phyloP scores from a whole-genome alignment of 1,140 invertebrate species.

The Pseudomyrmex cubaensis region DNA sequence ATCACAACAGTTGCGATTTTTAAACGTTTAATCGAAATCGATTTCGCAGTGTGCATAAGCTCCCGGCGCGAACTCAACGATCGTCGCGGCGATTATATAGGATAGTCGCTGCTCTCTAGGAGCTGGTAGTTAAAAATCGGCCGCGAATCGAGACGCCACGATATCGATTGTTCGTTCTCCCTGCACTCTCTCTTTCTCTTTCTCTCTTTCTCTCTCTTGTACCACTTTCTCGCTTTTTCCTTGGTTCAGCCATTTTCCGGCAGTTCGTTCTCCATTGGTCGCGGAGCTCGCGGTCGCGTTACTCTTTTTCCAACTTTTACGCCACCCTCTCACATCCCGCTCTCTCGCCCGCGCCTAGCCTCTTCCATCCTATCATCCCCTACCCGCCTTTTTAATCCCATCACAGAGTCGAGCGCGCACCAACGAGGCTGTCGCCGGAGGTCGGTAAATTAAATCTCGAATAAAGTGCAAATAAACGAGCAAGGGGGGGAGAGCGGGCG shows the following conservation, averaged over 20 bases:
- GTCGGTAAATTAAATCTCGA: constrained; percentile 85
- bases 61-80: background rate
- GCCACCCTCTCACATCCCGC: constrained; percentile 52
- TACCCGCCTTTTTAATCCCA: constrained; percentile 82
- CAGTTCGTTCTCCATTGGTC: constrained; percentile 64
- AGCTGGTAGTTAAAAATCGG: constrained; percentile 42
- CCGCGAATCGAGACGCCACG: constrained; percentile 42
- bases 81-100: constrained; percentile 20
- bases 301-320: constrained; percentile 66
- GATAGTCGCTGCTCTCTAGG: constrained; percentile 16
- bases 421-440: constrained; percentile 78
- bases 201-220: constrained; percentile 7
- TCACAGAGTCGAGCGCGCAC: constrained; percentile 77
- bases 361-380: constrained; percentile 70
- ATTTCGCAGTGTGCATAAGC: constrained; percentile 38
- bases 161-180: constrained; percentile 53
- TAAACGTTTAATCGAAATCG: constrained; percentile 56
- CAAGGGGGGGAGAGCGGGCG: constrained; percentile 51
- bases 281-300: constrained; percentile 48
- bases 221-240: constrained; percentile 48
- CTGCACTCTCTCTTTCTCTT: background rate
- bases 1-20: constrained; percentile 42
- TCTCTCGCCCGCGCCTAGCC: constrained; percentile 51
- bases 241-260: constrained; percentile 62
- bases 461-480: constrained; percentile 82